Percentiles rank a stretch among this genome's conserved stretches.
These are phyloP conservation scores for Champsocephalus esox DNA, from an alignment of 2,797 vertebrate species.

Conservation along the genomic window DNA sequence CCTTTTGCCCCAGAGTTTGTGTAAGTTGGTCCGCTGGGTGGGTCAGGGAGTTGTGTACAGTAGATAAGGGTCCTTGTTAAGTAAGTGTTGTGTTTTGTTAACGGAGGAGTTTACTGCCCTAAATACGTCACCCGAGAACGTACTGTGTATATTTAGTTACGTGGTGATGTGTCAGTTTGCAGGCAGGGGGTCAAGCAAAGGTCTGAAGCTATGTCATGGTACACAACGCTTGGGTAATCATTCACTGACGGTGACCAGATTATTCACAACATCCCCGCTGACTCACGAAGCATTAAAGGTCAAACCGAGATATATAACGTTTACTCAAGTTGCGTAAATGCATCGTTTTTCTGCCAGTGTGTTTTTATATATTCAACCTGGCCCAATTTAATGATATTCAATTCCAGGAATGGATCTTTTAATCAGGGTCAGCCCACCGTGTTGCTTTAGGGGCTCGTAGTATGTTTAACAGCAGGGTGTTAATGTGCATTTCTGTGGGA, in stretches of 20 bases:
- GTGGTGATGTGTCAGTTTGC: background rate
- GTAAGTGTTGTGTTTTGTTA: slow-evolving; percentile 26
- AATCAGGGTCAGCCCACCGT: too few species aligned
- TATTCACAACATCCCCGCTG: background rate
- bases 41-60: slow-evolving; percentile 7
- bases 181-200: slow-evolving; percentile 22
- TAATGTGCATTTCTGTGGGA: too few species aligned
- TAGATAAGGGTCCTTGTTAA: slow-evolving; percentile 59
- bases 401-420: too few species aligned
- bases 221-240: slow-evolving; percentile 47
- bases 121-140: slow-evolving; percentile 2
- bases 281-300: slow-evolving; percentile 16
- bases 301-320: background rate
- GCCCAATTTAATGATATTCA: background rate
- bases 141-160: background rate
- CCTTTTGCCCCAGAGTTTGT: slow-evolving; percentile 26
- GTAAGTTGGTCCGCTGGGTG: slow-evolving; percentile 59
- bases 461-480: too few species aligned
- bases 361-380: background rate
- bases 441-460: too few species aligned
- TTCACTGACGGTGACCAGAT: slow-evolving; percentile 36
- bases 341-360: background rate
- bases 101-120: background rate
- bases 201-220: slow-evolving; percentile 22
- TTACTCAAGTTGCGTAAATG: background rate